Evolutionary conservation across 2,888 invertebrate genomes (phyloP).

Genomic region (Amblyteles armatorius): DNA sequence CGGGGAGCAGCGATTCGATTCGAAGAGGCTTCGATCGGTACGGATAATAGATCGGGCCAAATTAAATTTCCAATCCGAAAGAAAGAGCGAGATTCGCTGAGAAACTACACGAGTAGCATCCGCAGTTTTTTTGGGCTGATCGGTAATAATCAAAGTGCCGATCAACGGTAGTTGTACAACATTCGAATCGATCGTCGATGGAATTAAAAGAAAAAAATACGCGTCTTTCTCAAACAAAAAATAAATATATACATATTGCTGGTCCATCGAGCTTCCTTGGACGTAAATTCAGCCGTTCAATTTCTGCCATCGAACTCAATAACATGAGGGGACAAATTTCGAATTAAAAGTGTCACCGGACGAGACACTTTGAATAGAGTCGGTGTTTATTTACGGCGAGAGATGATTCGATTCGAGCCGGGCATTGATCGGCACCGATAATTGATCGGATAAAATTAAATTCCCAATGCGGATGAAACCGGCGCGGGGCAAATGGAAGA

Average conservation of each 20-base stretch:
- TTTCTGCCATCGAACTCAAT: conserved; percentile 13
- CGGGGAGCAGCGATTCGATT: conserved; percentile 26
- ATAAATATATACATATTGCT: background rate
- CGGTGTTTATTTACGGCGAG: conserved; percentile 23
- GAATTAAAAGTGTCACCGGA: conserved; percentile 17
- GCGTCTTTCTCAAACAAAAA: conserved; percentile 7
- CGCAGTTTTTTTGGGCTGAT: background rate
- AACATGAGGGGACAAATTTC: conserved; percentile 41
- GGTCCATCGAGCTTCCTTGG: background rate
- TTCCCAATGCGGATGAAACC: background rate
- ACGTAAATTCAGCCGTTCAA: conserved; percentile 9
- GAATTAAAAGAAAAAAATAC: background rate
- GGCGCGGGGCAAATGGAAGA: background rate
- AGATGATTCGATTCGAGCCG: conserved; percentile 23
- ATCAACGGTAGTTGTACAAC: conserved; percentile 13
- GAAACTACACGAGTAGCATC: background rate
- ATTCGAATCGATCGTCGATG: conserved; percentile 31
- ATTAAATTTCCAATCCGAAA: background rate
- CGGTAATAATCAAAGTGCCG: background rate
- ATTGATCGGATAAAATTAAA: conserved; percentile 6
- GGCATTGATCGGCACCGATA: conserved; percentile 3
- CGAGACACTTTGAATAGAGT: conserved; percentile 18
- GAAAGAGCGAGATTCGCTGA: background rate
- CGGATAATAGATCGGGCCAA: conserved; percentile 13
- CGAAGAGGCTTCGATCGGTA: background rate